Evolutionary conservation across 2,113 vertebrate species (phyloP).

Genomic region (Neopipo cinnamomea): DNA sequence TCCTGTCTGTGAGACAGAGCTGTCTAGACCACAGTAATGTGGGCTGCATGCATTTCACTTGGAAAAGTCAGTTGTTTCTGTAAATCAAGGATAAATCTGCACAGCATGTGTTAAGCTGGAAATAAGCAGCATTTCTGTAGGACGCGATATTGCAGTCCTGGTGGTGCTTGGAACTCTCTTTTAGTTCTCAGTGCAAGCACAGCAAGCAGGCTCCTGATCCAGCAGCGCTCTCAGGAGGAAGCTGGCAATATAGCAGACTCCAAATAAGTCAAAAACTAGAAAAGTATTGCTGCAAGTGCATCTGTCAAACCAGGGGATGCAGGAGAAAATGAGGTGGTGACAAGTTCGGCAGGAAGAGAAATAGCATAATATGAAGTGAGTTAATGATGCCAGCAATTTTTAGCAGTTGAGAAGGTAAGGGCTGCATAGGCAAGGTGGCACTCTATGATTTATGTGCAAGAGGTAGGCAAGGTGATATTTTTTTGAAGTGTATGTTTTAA

Average conservation of each 20-base stretch:
- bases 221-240: slow-evolving; percentile 73
- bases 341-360: slow-evolving; percentile 54
- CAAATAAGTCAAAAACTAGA: not conserved
- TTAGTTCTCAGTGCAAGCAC: not conserved
- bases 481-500: slow-evolving; percentile 28
- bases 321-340: slow-evolving; percentile 28
- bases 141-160: not conserved
- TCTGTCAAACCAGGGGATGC: not conserved
- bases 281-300: not conserved
- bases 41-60: not conserved
- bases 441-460: slow-evolving; percentile 50
- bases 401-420: slow-evolving; percentile 19
- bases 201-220: slow-evolving; percentile 38
- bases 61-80: slow-evolving; percentile 17
- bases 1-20: not conserved
- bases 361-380: slow-evolving; percentile 37
- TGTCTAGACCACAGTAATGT: not conserved
- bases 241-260: slow-evolving; percentile 35
- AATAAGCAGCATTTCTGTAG: not conserved
- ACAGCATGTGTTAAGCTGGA: slow-evolving; percentile 9
- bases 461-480: slow-evolving; percentile 12
- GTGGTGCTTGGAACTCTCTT: not conserved
- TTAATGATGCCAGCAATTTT: slow-evolving; percentile 63
- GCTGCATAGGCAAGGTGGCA: slow-evolving; percentile 31
- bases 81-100: not conserved